Evolutionary conservation across 2,888 invertebrate genomes (phyloP).

Genomic region (Andrena bicolor): DNA sequence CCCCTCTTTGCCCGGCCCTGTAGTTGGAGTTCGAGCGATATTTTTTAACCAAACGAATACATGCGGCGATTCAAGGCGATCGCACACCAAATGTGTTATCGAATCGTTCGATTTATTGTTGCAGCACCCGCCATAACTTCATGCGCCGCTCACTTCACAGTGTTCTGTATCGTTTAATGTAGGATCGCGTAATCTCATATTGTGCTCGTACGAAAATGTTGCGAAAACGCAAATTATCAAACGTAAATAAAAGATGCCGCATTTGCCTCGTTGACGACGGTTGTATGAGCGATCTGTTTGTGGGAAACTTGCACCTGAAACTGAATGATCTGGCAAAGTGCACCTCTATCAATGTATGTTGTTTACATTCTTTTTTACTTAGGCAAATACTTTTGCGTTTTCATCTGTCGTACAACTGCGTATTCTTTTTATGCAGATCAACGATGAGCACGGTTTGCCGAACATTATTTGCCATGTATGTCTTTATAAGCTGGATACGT

Average conservation of each 20-base stretch:
- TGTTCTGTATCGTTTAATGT: conserved; percentile 21
- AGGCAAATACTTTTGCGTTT: not conserved
- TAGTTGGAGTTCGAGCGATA: too few species aligned
- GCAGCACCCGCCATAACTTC: not conserved
- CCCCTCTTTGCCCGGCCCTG: too few species aligned
- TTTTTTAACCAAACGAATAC: too few species aligned
- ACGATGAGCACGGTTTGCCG: conserved; percentile 76
- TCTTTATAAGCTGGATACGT: conserved; percentile 82
- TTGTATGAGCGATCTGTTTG: conserved; percentile 77
- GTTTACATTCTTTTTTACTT: conserved; percentile 50
- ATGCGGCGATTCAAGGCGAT: too few species aligned
- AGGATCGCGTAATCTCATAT: conserved; percentile 5
- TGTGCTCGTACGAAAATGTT: conserved; percentile 44
- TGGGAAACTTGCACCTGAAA: conserved; percentile 72
- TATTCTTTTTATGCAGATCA: conserved; percentile 71
- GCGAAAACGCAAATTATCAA: conserved; percentile 75
- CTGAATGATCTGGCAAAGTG: conserved; percentile 78
- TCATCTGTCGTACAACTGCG: not conserved
- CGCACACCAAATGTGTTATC: not conserved
- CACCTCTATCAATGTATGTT: conserved; percentile 79
- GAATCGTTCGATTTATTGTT: conserved; percentile 1
- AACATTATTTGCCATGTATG: conserved; percentile 81
- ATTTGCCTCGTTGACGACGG: conserved; percentile 78
- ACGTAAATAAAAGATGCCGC: conserved; percentile 78
- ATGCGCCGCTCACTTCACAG: conserved; percentile 29